Base-by-base conservation (phyloP, 2,113 vertebrate genomes). In the Melanostigma gelatinosum region DNA sequence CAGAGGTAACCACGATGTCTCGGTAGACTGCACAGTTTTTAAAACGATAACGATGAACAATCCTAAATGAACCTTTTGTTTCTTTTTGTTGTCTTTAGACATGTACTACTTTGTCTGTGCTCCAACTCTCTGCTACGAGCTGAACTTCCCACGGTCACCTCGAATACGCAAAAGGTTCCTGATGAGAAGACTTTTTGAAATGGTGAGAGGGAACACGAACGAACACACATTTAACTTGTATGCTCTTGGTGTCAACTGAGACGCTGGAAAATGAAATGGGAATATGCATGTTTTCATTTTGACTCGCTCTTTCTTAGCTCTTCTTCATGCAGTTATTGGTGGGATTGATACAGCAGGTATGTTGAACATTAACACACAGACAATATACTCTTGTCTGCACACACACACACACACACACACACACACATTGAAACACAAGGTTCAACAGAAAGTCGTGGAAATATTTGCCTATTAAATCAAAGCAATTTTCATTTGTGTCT, bases 301-400 rank as follows among this genome's bases (percentile, higher is more conserved):
- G 9, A 18, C 0, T 65, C 22, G n/a, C 58, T 76, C 40, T 85
- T 38, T 81, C 32, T 88, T 82, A 98, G 97, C 92, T 98, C 40
- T 98, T 98, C 89, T 92, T 98, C 64, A 97, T 95, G 70, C 97
- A 98, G 92, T 93, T 98, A 50, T 89, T 96, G 86, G 96, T 98
- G 68, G 97, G 96, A 55, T 91, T 98, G 79, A 97, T 97, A 87
- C 97, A 98, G 87, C 97, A 98, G 96, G 97, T 98, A 79, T 27
- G 93, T 73, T 12, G 1, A 27, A 48, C 38, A 74, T 34, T 48
- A 6, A 32, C 1, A 52, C 2, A 40, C 54, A 16, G 9, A 52
- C 6, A 22, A n/a, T 13, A 18, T 18, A 15, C 57, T 12, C 13
- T n/a, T 5, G 52, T 34, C 8, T 13, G 55, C 55, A 2, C 8